A percentile compares a stretch with the other conserved stretches of the same genome.
phyloP scores from a whole-genome alignment of 1,140 invertebrate species.

The Trichonephila inaurata region DNA sequence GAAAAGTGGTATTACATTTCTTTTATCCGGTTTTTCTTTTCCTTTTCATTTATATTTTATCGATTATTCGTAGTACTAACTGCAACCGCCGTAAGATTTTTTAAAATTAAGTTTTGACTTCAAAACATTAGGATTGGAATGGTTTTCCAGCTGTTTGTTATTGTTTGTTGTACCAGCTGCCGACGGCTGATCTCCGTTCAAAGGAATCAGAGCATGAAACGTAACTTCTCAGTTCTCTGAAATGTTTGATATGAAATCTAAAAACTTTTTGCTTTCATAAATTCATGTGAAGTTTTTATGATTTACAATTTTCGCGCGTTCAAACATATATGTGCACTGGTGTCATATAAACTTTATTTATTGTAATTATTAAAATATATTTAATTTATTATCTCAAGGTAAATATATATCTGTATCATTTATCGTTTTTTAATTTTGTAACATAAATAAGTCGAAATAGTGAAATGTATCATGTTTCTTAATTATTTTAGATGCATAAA shows the following conservation, averaged over 20 bases:
- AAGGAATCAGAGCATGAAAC: slow-evolving; percentile 71
- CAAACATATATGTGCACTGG: neutral
- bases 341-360: neutral
- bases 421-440: neutral
- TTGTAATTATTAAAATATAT: neutral
- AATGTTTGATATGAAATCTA: neutral
- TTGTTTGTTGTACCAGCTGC: slow-evolving; percentile 59
- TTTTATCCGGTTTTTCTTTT: neutral
- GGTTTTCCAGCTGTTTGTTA: slow-evolving; percentile 53
- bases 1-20: neutral
- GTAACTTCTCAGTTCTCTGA: slow-evolving; percentile 1
- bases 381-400: neutral
- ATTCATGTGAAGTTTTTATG: neutral
- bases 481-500: slow-evolving; percentile 69
- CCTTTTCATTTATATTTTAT: neutral
- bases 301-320: neutral
- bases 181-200: neutral
- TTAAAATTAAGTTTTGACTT: slow-evolving; percentile 21
- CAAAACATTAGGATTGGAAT: slow-evolving; percentile 26
- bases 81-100: neutral
- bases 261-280: neutral
- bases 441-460: neutral
- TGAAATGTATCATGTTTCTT: neutral
- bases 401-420: neutral
- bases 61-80: neutral